phyloP scores from a whole-genome alignment of 2,888 invertebrate species.

The Drosophila monieri region DNA sequence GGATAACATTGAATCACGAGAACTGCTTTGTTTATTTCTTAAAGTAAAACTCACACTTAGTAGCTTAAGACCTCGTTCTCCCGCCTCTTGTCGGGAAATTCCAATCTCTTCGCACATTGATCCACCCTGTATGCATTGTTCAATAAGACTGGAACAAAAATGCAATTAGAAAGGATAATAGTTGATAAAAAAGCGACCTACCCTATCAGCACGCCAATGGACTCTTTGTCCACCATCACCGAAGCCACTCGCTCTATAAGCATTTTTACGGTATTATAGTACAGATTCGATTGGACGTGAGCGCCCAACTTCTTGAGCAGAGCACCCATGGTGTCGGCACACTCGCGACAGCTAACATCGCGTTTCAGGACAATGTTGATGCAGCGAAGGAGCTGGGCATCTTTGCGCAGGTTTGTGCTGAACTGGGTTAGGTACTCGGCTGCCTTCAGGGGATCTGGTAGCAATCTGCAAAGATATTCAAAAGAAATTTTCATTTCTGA shows the following conservation, averaged over 20 bases:
- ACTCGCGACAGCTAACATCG: constrained; percentile 96
- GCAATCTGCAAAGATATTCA: constrained; percentile 86
- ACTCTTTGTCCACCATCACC: constrained; percentile 97
- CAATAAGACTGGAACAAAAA: constrained; percentile 81
- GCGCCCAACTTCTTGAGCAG: constrained; percentile 96
- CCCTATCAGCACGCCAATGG: constrained; percentile 89
- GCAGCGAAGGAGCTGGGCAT: constrained; percentile 88
- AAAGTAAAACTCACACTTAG: constrained; percentile 86
- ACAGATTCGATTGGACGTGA: constrained; percentile 96
- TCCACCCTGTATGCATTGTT: constrained; percentile 90
- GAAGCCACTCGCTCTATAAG: constrained; percentile 96
- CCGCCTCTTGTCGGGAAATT: constrained; percentile 91
- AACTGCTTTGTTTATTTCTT: not conserved
- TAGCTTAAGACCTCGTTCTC: constrained; percentile 94
- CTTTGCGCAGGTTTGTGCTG: constrained; percentile 90
- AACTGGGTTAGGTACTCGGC: constrained; percentile 94
- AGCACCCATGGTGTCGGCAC: constrained; percentile 93
- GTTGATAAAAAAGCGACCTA: constrained; percentile 80
- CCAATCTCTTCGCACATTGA: constrained; percentile 90
- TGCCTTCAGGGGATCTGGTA: constrained; percentile 96
- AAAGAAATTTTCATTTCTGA: not conserved
- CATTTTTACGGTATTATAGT: constrained; percentile 98
- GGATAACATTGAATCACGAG: not conserved
- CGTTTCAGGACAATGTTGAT: constrained; percentile 95
- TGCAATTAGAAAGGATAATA: not conserved